A percentile compares a stretch with the other conserved stretches of the same genome.
Evolutionary conservation across 2,888 invertebrate species (phyloP).

Genomic region (Laspeyria flexula): DNA sequence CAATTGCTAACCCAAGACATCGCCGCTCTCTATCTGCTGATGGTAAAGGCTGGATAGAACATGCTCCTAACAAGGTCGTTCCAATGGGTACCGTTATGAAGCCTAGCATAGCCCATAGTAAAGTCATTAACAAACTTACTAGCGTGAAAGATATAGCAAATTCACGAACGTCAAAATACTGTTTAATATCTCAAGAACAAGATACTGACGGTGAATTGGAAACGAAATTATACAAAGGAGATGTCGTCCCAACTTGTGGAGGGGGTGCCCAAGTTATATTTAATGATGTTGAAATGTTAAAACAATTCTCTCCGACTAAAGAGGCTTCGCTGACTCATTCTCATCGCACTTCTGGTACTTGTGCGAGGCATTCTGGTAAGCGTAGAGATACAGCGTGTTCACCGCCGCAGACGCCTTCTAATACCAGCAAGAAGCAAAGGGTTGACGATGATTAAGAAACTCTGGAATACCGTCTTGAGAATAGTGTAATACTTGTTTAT

Average conservation of each 20-base stretch:
- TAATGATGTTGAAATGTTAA: conserved; percentile 96
- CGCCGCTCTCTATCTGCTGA: conserved; percentile 93
- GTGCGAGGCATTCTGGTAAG: conserved; percentile 78
- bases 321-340: conserved; percentile 53
- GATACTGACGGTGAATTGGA: conserved; percentile 97
- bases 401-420: conserved; percentile 76
- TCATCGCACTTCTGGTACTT: conserved; percentile 59
- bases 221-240: conserved; percentile 97
- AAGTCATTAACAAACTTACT: conserved; percentile 93
- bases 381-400: conserved; percentile 72
- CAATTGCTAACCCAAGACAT: conserved; percentile 90
- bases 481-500: too few relatives aligned
- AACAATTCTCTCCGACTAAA: conserved; percentile 91
- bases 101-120: conserved; percentile 92
- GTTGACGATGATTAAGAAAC: conserved; percentile 66
- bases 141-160: conserved; percentile 91
- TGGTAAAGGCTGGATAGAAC: conserved; percentile 94
- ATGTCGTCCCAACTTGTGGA: conserved; percentile 96
- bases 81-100: conserved; percentile 96
- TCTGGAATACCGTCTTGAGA: background rate
- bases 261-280: conserved; percentile 98
- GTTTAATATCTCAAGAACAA: conserved; percentile 96
- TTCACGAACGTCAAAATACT: conserved; percentile 93
- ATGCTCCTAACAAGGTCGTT: conserved; percentile 92
- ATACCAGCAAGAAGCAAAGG: conserved; percentile 78